Conservation (phyloP, 2,888 invertebrate genomes). For the Camptogramma bilineatum region DNA sequence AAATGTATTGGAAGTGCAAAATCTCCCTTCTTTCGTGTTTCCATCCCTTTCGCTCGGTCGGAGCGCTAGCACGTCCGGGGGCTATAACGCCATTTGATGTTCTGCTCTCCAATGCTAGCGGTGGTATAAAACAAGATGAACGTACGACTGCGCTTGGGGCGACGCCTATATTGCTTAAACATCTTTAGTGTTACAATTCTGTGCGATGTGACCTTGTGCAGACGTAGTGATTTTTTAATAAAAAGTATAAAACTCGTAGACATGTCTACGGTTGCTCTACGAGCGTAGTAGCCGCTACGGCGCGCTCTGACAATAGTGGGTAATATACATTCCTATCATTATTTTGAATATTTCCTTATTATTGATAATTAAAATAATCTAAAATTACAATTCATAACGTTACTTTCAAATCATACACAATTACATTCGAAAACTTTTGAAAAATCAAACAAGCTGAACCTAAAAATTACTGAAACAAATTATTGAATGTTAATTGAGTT, state of each 20-base stretch:
- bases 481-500: too few species aligned
- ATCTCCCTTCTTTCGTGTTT: constrained; percentile 64
- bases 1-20: constrained; percentile 78
- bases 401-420: too few species aligned
- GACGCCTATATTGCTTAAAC: constrained; percentile 85
- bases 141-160: constrained; percentile 80
- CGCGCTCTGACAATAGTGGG: constrained; percentile 3
- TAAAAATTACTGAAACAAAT: too few species aligned
- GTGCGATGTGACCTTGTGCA: constrained; percentile 75
- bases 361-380: too few species aligned
- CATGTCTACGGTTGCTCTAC: constrained; percentile 31
- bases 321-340: constrained; percentile 7
- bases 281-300: constrained; percentile 35
- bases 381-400: too few species aligned
- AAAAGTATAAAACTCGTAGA: constrained; percentile 21
- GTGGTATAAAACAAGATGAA: constrained; percentile 82
- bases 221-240: constrained; percentile 44
- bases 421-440: too few species aligned
- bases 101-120: constrained; percentile 85
- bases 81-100: constrained; percentile 84
- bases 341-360: neutral
- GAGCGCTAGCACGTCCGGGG: constrained; percentile 81
- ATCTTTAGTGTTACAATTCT: constrained; percentile 79
- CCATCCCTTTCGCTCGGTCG: constrained; percentile 66
- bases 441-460: too few species aligned